phyloP scores from a whole-genome alignment of 2,888 invertebrate species.

The Dolomedes plantarius region DNA sequence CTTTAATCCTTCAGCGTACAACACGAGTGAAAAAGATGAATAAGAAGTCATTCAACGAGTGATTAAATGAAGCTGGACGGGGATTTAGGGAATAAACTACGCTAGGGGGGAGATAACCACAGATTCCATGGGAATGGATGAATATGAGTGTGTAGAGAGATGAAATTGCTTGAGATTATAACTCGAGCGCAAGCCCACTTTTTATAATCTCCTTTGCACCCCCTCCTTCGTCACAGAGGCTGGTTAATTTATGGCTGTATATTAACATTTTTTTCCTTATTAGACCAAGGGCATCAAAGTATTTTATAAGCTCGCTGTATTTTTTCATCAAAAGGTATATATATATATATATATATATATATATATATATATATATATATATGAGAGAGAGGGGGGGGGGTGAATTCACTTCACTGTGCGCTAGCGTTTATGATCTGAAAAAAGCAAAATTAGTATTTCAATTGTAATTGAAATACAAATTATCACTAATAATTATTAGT shows the following conservation, averaged over 20 bases:
- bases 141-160: slow-evolving; percentile 34
- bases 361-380: too few species aligned
- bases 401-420: too few species aligned
- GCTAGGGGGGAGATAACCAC: slow-evolving; percentile 17
- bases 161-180: slow-evolving; percentile 62
- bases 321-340: neutral
- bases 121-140: slow-evolving; percentile 36
- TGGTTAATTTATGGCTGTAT: slow-evolving; percentile 58
- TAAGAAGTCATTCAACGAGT: slow-evolving; percentile 38
- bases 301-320: neutral
- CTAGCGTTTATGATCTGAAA: too few species aligned
- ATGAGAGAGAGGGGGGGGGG: too few species aligned
- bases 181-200: slow-evolving; percentile 26
- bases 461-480: too few species aligned
- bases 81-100: slow-evolving; percentile 46
- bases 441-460: too few species aligned
- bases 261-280: slow-evolving; percentile 55
- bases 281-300: too few species aligned
- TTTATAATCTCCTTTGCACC: slow-evolving; percentile 34
- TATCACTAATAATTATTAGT: too few species aligned
- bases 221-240: neutral
- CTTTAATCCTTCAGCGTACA: slow-evolving; percentile 20
- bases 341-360: too few species aligned
- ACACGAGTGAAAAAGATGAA: slow-evolving; percentile 26
- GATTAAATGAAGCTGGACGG: slow-evolving; percentile 54